phyloP scores from a whole-genome alignment of 23 tunicate species.

The Diplosoma virens region DNA sequence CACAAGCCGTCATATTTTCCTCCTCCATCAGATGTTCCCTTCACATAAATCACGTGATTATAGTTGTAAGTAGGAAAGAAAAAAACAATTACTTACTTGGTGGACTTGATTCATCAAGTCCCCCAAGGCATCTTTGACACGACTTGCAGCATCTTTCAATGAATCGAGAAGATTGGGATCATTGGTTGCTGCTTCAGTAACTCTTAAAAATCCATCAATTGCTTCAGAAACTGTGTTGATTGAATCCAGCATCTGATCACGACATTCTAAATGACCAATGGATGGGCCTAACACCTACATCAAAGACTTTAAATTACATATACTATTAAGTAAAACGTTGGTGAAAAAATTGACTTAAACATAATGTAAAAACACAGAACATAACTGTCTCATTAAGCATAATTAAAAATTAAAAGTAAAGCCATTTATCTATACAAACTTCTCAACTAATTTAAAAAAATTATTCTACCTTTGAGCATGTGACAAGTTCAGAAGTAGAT shows the following conservation, averaged over 20 bases:
- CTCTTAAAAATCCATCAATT: conserved; percentile 74
- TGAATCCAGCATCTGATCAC: conserved; percentile 84
- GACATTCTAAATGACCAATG: conserved; percentile 74
- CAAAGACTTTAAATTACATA: no score
- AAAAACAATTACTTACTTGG: conserved; percentile 9
- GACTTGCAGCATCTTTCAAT: conserved; percentile 79
- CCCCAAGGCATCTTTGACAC: conserved; percentile 67
- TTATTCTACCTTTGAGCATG: conserved; percentile 69
- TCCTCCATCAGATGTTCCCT: no score
- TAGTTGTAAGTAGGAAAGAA: neutral
- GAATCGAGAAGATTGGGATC: conserved; percentile 58
- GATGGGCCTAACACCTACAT: conserved; percentile 86
- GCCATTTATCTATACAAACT: no score
- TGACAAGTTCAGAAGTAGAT: conserved; percentile 77
- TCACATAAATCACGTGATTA: no score
- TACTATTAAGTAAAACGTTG: no score
- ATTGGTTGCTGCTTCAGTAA: conserved; percentile 39
- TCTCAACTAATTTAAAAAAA: no score
- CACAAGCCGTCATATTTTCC: conserved; percentile 79
- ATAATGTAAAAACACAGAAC: no score
- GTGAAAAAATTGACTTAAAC: no score
- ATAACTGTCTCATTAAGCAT: no score
- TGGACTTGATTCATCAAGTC: conserved; percentile 84
- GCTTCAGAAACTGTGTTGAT: conserved; percentile 69
- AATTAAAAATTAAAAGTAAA: no score